These are phyloP conservation scores for Rutilus rutilus DNA, from an alignment of 2,113 vertebrate genomes.

Conservation along the genomic window DNA sequence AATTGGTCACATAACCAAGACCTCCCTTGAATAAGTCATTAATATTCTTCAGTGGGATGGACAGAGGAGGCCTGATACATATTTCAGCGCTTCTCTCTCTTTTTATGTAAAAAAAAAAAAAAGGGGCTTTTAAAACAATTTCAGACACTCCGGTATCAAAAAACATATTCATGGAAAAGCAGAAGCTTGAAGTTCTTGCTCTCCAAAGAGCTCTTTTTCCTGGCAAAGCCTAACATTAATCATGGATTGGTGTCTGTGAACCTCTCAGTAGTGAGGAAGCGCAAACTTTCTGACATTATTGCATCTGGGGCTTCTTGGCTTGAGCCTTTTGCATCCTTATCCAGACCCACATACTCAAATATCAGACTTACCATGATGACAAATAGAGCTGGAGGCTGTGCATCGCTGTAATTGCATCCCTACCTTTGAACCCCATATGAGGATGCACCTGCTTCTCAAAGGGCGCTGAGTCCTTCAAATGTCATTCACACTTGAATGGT, in stretches of 20 bases:
- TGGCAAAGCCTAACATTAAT: conserved; percentile 36
- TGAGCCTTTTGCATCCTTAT: background rate
- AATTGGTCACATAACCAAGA: conserved; percentile 2
- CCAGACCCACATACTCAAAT: background rate
- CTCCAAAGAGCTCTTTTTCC: conserved; percentile 1
- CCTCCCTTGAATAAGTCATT: conserved; percentile 5
- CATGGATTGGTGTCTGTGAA: conserved; percentile 28
- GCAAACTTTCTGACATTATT: conserved; percentile 49
- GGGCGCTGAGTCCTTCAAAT: conserved; percentile 43
- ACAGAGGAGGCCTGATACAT: background rate
- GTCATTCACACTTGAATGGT: conserved; percentile 49
- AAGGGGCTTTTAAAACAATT: conserved; percentile 18
- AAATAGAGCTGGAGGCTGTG: conserved; percentile 37
- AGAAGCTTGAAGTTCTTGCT: conserved; percentile 28
- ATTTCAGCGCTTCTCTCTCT: conserved; percentile 1
- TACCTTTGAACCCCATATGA: conserved; percentile 41
- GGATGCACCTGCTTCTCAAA: conserved; percentile 43
- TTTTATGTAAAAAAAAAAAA: conserved; percentile 30
- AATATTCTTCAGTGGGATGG: background rate
- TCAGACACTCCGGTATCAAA: background rate
- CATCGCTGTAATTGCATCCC: conserved; percentile 41
- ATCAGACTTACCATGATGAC: conserved; percentile 35
- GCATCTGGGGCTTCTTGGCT: conserved; percentile 29
- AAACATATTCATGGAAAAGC: conserved; percentile 41
- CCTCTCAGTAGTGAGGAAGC: background rate